Conservation (phyloP, 1,140 invertebrate species). For the Pachyrhynchus sulphureomaculatus region DNA sequence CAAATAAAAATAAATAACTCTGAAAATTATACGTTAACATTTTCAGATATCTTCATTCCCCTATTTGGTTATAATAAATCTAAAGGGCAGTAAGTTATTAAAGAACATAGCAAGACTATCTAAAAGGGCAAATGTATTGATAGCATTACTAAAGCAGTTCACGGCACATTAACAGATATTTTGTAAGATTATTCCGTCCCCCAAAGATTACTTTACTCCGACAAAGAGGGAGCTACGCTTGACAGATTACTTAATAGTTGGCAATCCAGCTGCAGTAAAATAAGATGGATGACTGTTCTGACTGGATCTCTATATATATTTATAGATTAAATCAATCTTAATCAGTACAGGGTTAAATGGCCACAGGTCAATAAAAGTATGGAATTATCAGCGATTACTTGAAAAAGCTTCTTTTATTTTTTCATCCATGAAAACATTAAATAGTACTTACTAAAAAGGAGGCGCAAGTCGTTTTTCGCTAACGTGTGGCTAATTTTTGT, state of each 20-base stretch:
- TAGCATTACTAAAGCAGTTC: not conserved
- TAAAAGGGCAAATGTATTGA: conserved; percentile 3
- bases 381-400: no score
- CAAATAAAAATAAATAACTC: no score
- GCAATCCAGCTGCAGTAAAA: not conserved
- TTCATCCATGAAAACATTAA: no score
- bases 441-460: no score
- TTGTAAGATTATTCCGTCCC: conserved; percentile 2
- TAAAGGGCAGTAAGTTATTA: not conserved
- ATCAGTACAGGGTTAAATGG: no score
- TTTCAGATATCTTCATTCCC: not conserved
- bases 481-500: no score
- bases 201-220: not conserved
- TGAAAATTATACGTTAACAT: no score
- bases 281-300: not conserved
- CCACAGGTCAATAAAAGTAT: no score
- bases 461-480: no score
- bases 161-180: conserved; percentile 8
- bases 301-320: no score
- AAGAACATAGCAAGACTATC: not conserved
- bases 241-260: conserved; percentile 6
- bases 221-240: not conserved
- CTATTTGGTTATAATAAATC: not conserved
- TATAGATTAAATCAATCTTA: no score
- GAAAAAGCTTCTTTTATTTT: no score